These are phyloP conservation scores for Drosophila athabasca DNA, from an alignment of 1,140 invertebrate species.

Conservation along the genomic window DNA sequence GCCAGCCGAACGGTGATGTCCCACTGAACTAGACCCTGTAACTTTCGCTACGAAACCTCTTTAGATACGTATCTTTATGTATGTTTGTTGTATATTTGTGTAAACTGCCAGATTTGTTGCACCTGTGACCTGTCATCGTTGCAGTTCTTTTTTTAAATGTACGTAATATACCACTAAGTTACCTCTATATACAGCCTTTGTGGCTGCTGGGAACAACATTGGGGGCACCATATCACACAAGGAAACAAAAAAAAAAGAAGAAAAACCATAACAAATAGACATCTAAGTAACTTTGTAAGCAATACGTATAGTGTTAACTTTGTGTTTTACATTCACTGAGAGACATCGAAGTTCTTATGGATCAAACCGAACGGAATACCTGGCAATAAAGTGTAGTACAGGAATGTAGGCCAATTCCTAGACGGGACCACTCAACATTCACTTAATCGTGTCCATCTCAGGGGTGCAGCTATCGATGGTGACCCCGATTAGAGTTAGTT, in stretches of 20 bases:
- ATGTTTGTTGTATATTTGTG: conserved; percentile 29
- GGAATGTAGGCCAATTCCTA: too few relatives aligned
- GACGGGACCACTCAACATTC: too few relatives aligned
- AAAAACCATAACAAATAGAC: too few relatives aligned
- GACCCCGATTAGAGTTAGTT: conserved; percentile 13
- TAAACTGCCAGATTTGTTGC: conserved; percentile 41
- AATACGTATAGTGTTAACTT: too few relatives aligned
- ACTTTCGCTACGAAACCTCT: conserved; percentile 4
- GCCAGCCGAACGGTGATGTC: conserved; percentile 27
- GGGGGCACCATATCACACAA: too few relatives aligned
- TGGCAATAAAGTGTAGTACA: too few relatives aligned
- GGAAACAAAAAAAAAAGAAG: too few relatives aligned
- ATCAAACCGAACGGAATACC: too few relatives aligned
- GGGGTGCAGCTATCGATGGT: not conserved
- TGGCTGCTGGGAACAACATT: conserved; percentile 35
- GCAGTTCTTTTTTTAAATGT: conserved; percentile 12
- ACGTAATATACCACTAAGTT: conserved; percentile 29
- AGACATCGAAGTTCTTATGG: too few relatives aligned
- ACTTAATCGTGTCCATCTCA: not conserved
- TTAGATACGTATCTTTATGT: conserved; percentile 16
- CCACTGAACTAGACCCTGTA: conserved; percentile 5
- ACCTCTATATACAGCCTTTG: conserved; percentile 22
- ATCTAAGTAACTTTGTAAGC: too few relatives aligned
- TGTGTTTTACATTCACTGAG: too few relatives aligned
- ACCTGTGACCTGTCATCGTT: not conserved